Evolutionary conservation across 1,140 invertebrate species (phyloP).

Genomic region (Pseudomyrmex pallidus): DNA sequence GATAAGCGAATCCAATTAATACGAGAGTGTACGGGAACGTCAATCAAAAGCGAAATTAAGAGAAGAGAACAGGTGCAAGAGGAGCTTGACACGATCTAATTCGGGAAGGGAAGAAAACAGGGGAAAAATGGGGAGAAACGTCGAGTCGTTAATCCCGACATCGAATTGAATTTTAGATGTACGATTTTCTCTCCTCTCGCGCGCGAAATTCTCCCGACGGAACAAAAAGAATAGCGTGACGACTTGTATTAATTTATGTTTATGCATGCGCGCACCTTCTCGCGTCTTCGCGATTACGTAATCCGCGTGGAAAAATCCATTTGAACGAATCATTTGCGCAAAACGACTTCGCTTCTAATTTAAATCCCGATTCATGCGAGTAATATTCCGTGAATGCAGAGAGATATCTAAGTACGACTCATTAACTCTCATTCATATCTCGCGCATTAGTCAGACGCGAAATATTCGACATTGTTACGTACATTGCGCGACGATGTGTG

Average conservation of each 20-base stretch:
- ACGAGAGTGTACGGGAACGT: neutral
- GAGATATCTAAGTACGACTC: no score
- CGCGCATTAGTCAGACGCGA: no score
- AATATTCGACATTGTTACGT: neutral
- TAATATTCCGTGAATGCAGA: neutral
- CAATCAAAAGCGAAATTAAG: slow-evolving; percentile 21
- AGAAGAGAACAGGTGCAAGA: slow-evolving; percentile 38
- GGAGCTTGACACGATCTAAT: slow-evolving; percentile 52
- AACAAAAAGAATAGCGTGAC: slow-evolving; percentile 12
- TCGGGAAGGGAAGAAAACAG: slow-evolving; percentile 41
- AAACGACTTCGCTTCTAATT: slow-evolving; percentile 1
- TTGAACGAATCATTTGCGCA: slow-evolving; percentile 5
- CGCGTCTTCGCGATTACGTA: neutral
- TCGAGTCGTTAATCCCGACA: slow-evolving; percentile 65
- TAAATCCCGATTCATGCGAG: neutral
- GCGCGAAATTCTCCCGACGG: slow-evolving; percentile 26
- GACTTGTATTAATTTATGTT: slow-evolving; percentile 38
- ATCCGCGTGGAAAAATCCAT: neutral
- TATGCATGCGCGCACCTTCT: neutral
- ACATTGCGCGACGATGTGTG: neutral
- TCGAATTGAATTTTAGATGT: slow-evolving; percentile 68
- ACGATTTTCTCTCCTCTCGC: slow-evolving; percentile 47
- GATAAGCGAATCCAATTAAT: neutral
- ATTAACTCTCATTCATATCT: no score
- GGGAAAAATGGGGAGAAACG: slow-evolving; percentile 56